Conservation (phyloP, 1,140 invertebrate genomes). For the Amyelois transitella region DNA sequence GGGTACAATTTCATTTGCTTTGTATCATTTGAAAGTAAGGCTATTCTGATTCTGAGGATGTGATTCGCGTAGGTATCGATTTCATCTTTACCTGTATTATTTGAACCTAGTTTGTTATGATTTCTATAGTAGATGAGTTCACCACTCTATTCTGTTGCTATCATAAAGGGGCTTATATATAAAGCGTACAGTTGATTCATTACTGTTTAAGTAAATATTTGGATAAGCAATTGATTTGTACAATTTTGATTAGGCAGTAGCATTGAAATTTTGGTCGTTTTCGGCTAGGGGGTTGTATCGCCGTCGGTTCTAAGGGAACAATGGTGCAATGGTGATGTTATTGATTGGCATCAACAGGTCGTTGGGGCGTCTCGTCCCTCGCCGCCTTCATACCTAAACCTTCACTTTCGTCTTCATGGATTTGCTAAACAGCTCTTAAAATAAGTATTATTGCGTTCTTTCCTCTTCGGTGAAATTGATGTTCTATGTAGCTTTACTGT, state of each 20-base stretch:
- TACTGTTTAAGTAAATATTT: not conserved
- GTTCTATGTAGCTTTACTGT: not conserved
- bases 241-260: not conserved
- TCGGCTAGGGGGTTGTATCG: not conserved
- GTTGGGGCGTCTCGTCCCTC: constrained; percentile 55
- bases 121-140: no score
- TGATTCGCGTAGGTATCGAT: constrained; percentile 10
- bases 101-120: no score
- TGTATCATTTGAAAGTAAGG: no score
- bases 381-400: constrained; percentile 22
- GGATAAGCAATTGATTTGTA: not conserved
- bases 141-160: no score
- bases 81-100: constrained; percentile 24
- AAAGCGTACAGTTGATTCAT: not conserved
- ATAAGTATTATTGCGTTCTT: constrained; percentile 3
- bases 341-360: constrained; percentile 66
- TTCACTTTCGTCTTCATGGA: constrained; percentile 51
- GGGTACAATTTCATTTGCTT: no score
- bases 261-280: not conserved
- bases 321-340: constrained; percentile 54
- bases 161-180: no score
- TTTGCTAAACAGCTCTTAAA: constrained; percentile 24
- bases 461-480: not conserved
- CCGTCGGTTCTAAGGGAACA: constrained; percentile 19
- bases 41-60: no score